Base-by-base conservation (phyloP, 2,797 vertebrate species). In the Argya squamiceps region DNA sequence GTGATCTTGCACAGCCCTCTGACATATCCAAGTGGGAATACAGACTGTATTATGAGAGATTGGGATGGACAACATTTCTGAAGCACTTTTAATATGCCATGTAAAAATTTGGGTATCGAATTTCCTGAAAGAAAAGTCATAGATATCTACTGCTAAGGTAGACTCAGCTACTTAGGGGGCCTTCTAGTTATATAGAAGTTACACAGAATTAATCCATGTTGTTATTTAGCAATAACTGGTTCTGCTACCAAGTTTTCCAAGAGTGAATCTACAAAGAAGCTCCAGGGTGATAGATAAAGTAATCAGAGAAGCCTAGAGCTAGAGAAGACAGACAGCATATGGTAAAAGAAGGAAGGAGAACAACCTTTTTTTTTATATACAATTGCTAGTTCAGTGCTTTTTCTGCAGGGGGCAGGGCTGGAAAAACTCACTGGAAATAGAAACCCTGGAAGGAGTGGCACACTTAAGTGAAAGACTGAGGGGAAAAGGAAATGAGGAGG, bases 281-380 rank as follows among this genome's bases (percentile, higher is more conserved):
- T 46, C 30, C 9, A 11, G 10, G 50, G 24, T 15, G 5, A 27
- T 23, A 85, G 32, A 53, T 26, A 26, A 80, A 88, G 27, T 23
- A 68, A 39, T 53, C 53, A 84, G n/a, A 80, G 60, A 84, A 88
- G 34, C 7, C 46, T 55, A 49, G 27, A 71, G 29, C 67, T 82
- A 77, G 23, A 89, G n/a, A 83, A 85, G 27, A 91, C 27, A 63
- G 39, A 36, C 5, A 82, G 46, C 14, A 68, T 58, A 60, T 11
- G 6, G 13, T 55, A 32, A 77, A 64, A 84, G 44, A 74, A 77
- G 20, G 27, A 91, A 55, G 15, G 12, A 67, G 19, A 64, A 4
- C 4, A 63, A 77, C n/a, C 19, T 9, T 32, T 9, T 63, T 3
- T 15, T 0, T 8, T 26, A 6, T 1, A 49, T 44, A 49, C 19